These are phyloP conservation scores for Orgyia antiqua DNA, from an alignment of 2,888 invertebrate genomes.

Conservation along the genomic window DNA sequence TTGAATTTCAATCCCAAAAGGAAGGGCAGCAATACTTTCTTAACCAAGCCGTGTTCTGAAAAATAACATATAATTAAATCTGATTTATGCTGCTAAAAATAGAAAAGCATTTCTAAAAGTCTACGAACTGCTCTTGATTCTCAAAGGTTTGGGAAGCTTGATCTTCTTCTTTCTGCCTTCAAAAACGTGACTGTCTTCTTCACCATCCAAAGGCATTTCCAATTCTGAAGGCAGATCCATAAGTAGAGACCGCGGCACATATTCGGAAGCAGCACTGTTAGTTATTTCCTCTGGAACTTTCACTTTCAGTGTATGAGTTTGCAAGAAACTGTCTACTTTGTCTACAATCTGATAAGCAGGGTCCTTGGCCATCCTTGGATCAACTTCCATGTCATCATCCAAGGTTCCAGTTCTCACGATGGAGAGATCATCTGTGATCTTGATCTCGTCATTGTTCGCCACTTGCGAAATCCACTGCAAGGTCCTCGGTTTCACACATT, in stretches of 20 bases:
- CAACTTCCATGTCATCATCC: slow-evolving; percentile 49
- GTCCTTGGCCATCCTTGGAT: slow-evolving; percentile 74
- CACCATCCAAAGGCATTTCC: slow-evolving; percentile 83
- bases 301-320: slow-evolving; percentile 85
- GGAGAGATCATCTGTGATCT: slow-evolving; percentile 86
- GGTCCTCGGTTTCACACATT: slow-evolving; percentile 88
- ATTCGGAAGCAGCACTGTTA: slow-evolving; percentile 75
- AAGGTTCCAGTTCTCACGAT: slow-evolving; percentile 81
- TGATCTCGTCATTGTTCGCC: slow-evolving; percentile 82
- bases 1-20: slow-evolving; percentile 91
- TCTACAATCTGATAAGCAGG: slow-evolving; percentile 81
- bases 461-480: slow-evolving; percentile 85
- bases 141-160: slow-evolving; percentile 72
- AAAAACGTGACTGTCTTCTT: slow-evolving; percentile 61
- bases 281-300: slow-evolving; percentile 83
- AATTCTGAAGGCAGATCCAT: slow-evolving; percentile 82
- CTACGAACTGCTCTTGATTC: slow-evolving; percentile 69
- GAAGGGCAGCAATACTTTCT: slow-evolving; percentile 91
- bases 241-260: slow-evolving; percentile 82
- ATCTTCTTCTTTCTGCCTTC: slow-evolving; percentile 74
- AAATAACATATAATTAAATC: slow-evolving; percentile 27
- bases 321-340: slow-evolving; percentile 85
- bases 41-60: slow-evolving; percentile 88
- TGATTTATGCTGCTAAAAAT: slow-evolving; percentile 2
- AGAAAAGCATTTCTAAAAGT: slow-evolving; percentile 2